Base-by-base conservation (phyloP, 2,113 vertebrate genomes). In the Cheilinus undulatus region DNA sequence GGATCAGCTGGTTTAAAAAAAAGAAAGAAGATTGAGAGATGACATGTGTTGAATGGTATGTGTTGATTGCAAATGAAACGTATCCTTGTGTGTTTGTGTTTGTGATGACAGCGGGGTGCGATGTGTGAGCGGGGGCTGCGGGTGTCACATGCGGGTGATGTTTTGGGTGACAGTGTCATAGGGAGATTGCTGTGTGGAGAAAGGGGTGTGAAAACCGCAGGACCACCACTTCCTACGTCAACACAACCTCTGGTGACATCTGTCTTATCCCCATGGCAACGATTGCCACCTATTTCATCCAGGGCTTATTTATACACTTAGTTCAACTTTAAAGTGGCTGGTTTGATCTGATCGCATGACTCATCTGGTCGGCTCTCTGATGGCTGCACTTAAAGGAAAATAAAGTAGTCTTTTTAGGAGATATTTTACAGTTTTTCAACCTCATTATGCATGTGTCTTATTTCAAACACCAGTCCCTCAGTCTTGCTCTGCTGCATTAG, bases 241-340 rank as follows among this genome's bases (percentile, higher is more conserved):
- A 46, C 77, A 56, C 84, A 67, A 57, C 70, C 83, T 71, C 24
- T 53, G 73, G 66, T 80, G 88, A 88, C 90, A 88, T 80, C 83
- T 85, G 83, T 80, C 82, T 73, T 3, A 23, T 89, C 56, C 4
- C 82, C 80, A 83, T 73, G 75, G 84, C 80, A 88, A 90, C 71
- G 0, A 50, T 65, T 67, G 76, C 70, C 82, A 82, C 82, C 61
- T 70, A 36, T 76, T 80, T 63, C 45, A 79, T 69, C 28, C 58
- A 4, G 45, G 56, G 57, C 73, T 84, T 88, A 86, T 91, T 90
- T 90, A 83, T 83, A 81, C 78, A 78, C 85, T 69, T 56, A 20
- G 74, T 66, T 82, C 62, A 81, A 85, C 71, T 88, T 88, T 76
- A 60, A 81, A 78, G 66, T 59, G 59, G 34, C 66, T 54, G 56